phyloP scores from a whole-genome alignment of 2,797 vertebrate species.

The Gobio occitaniae region DNA sequence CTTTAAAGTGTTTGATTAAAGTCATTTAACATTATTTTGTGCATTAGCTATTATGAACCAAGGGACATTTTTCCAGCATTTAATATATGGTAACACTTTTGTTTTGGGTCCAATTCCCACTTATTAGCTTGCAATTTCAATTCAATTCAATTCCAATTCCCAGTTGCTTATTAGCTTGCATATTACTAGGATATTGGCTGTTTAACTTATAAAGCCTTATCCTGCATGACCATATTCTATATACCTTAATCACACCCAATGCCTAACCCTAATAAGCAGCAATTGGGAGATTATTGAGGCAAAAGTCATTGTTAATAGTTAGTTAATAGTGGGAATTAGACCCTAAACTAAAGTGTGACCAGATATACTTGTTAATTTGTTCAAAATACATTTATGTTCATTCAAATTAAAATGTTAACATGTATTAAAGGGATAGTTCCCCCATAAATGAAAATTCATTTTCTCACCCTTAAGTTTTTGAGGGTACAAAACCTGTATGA shows the following conservation, averaged over 20 bases:
- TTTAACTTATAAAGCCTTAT: not conserved
- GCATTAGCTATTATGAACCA: not conserved
- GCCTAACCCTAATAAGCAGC: not conserved
- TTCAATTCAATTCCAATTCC: too few relatives aligned
- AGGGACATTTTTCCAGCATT: not conserved
- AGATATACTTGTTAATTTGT: not conserved
- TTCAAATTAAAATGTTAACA: not conserved
- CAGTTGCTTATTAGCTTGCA: not conserved
- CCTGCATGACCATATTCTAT: not conserved
- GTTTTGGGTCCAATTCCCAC: not conserved
- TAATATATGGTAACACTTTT: not conserved
- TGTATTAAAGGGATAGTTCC: not conserved
- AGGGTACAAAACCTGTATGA: too few relatives aligned
- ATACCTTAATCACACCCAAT: too few relatives aligned
- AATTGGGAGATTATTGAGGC: not conserved
- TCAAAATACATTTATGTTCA: not conserved
- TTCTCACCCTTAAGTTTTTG: too few relatives aligned
- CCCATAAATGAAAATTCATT: too few relatives aligned
- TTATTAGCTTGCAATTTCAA: too few relatives aligned
- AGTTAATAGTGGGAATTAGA: not conserved
- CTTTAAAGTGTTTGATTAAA: not conserved
- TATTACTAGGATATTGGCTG: not conserved
- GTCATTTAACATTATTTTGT: not conserved
- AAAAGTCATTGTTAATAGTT: not conserved
- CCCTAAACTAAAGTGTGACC: not conserved